Base-by-base conservation (phyloP, 2,888 invertebrate species). In the Dryobota labecula region DNA sequence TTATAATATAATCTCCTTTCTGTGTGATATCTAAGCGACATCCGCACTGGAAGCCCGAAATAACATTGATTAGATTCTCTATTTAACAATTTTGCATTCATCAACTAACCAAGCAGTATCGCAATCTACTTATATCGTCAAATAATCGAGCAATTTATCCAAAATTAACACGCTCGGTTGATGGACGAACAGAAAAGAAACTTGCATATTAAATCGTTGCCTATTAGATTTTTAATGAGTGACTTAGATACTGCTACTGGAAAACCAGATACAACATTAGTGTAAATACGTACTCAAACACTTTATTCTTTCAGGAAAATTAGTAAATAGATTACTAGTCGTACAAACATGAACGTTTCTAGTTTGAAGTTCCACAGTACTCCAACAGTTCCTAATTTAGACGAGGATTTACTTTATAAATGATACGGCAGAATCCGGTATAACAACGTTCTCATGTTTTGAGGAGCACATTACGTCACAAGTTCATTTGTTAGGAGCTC, bases 401-500 rank as follows among this genome's bases (percentile, higher is more conserved):
- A 49, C 33, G n/a, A 24, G 33, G 43, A 67, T 60, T 79, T 65
- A 45, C 57, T 84, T 63, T 68, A 73, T 70, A 76, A 76, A 71
- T 69, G 68, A 66, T 78, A 53, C 51, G 27, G 58, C n/a, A 38
- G 45, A 49, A 65, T 53, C 66, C 45, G 47, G 49, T 62, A 45
- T 68, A 82, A 72, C 64, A 82, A 45, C 61, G 53, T 72, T 57
- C 30, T 56, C 67, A 49, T 67, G 61, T 78, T 79, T 82, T 72
- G 61, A 78, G 38, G 33, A 82, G 57, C 64, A 64, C 38, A 57
- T 82, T 63, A 66, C 58, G 58, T 78, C 67, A 57, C 60, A 45
- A 38, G 43, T 61, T 49, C 73, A 79, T 79, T 79, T 79, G 64
- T 79, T 64, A 82, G 60, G 38, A 64, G 73, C 83, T 78, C 79